These are phyloP conservation scores for Capitulum mitella DNA, from an alignment of 2,888 invertebrate species.

Conservation along the genomic window DNA sequence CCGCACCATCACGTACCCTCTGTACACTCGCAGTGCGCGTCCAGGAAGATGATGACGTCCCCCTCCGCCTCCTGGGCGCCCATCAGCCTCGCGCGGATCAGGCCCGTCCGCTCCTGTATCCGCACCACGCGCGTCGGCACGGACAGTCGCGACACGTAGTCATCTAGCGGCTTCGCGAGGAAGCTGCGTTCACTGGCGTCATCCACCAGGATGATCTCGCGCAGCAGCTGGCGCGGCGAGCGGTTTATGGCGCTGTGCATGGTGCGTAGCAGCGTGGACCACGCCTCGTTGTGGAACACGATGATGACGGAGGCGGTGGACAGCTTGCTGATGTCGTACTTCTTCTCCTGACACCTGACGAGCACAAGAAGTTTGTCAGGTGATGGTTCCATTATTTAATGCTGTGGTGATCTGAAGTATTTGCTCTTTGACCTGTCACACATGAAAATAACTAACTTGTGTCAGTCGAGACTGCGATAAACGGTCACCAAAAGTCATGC, in stretches of 20 bases:
- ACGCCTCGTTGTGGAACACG: conserved; percentile 98
- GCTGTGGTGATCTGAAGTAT: too few relatives aligned
- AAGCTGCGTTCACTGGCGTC: conserved; percentile 70
- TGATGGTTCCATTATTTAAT: not conserved
- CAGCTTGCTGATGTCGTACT: conserved; percentile 49
- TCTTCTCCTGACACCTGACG: conserved; percentile 56
- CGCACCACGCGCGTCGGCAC: conserved; percentile 60
- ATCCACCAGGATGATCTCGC: conserved; percentile 80
- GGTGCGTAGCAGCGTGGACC: conserved; percentile 91
- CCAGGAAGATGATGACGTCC: conserved; percentile 74
- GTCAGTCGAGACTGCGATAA: too few relatives aligned
- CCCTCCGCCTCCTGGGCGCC: conserved; percentile 64
- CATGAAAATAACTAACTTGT: too few relatives aligned
- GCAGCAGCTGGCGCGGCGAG: conserved; percentile 66
- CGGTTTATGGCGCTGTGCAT: conserved; percentile 87
- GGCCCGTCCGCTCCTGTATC: conserved; percentile 59
- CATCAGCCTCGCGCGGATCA: conserved; percentile 71
- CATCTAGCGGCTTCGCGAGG: conserved; percentile 53
- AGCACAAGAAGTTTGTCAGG: not conserved
- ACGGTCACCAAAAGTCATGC: too few relatives aligned
- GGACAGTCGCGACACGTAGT: conserved; percentile 56
- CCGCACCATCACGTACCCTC: too few relatives aligned
- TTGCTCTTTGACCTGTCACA: too few relatives aligned
- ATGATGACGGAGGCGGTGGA: conserved; percentile 85
- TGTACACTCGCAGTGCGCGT: conserved; percentile 89